Evolutionary conservation across 2,888 invertebrate species (phyloP), one percentile per base, ranked within the genome.

Genomic region (Dasypogon diadema): DNA sequence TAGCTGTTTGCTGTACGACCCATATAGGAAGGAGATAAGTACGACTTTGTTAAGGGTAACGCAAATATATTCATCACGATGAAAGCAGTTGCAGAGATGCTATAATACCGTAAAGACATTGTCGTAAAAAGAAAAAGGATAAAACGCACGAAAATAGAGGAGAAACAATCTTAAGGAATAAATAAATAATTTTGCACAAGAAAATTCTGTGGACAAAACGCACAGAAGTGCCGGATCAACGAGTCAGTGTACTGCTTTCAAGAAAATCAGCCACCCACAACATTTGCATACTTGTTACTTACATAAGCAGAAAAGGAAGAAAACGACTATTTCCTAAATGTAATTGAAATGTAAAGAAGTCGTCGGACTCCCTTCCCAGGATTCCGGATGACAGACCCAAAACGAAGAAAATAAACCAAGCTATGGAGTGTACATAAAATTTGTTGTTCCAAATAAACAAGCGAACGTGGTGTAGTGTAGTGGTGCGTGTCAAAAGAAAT

Each of bases 401-500:
- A 54, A 54, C 54, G 54, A 54, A 54, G 22, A 70, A 54, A 70
- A 34, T n/a, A 30, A 54, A 48, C 65, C 8, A 18, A 54, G 48
- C 48, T n/a, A 46, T 48, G 26, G n/a, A 24, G 34, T 26, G 34
- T 34, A 70, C 70, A 70, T 70, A 70, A 70, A 70, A 70, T 54
- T 65, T 54, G 70, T 54, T 70, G 54, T 54, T 54, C 14, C 26
- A 68, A 73, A 76, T 65, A 76, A 76, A 68, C 74, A 76, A 76
- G 70, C 18, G 16, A 70, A 14, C 46, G 24, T 18, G 8, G n/a
- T 21, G 37, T 12, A 30, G n/a, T 21, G 37, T 12, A 24, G 75
- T 75, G 74, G 54, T 74, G 77, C 77, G 74, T 77, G 68, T 75
- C 75, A 60, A 74, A 68, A 51, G 60, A 73, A 56, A 74, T 74